These are phyloP conservation scores for Oryzias curvinotus DNA, from an alignment of 2,113 vertebrate genomes.

Conservation along the genomic window DNA sequence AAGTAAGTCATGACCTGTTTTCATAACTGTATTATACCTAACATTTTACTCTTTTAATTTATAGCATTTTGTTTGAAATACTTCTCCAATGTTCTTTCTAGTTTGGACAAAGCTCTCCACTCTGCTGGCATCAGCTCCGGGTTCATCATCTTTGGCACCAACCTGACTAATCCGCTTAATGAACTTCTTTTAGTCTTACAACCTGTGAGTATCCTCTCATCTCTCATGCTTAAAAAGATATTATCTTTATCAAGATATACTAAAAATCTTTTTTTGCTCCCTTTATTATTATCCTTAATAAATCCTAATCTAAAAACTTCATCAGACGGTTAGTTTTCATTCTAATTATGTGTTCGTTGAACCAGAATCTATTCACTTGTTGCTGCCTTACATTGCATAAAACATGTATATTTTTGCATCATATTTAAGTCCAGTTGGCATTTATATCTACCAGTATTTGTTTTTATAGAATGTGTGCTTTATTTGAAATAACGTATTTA, in stretches of 20 bases:
- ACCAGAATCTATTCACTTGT: no score
- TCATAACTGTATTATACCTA: neutral
- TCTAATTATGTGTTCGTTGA: conserved; percentile 8
- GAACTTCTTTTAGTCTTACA: conserved; percentile 91
- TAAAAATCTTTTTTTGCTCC: conserved; percentile 39
- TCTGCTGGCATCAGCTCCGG: conserved; percentile 93
- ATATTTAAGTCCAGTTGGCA: no score
- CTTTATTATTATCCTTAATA: conserved; percentile 36
- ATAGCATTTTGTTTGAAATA: neutral
- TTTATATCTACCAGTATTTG: no score
- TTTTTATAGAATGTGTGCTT: no score
- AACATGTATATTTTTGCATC: no score
- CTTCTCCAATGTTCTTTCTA: conserved; percentile 42
- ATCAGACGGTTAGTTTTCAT: neutral
- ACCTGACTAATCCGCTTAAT: conserved; percentile 95
- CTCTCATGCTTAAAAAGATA: conserved; percentile 22
- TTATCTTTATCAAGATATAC: conserved; percentile 45
- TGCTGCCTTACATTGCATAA: no score
- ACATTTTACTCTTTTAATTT: neutral
- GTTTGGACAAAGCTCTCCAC: conserved; percentile 87
- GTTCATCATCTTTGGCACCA: conserved; percentile 95
- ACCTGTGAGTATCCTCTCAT: conserved; percentile 83
- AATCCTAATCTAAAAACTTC: conserved; percentile 18
- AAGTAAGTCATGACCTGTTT: conserved; percentile 85
- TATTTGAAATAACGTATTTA: no score